Base-by-base conservation (phyloP, 1,140 invertebrate genomes). In the Sarcophaga bullata region DNA sequence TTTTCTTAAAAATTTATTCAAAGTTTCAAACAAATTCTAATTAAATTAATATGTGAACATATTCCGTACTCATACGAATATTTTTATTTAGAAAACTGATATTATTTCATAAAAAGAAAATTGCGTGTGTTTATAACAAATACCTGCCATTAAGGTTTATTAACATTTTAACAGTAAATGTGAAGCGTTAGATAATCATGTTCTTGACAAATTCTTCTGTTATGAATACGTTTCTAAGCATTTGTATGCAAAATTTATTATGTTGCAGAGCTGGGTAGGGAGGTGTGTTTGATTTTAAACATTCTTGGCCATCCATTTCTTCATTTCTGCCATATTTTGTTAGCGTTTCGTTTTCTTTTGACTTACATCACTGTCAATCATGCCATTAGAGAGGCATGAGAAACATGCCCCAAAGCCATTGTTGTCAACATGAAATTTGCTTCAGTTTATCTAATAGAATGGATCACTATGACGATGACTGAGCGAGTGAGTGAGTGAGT, bases 151-250 rank as follows among this genome's bases (percentile, higher is more conserved):
- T 58, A n/a, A 58, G 15, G 54, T 58, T 58, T 58, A 58, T n/a
- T 58, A 58, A 58, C 54, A 58, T 58, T 58, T 58, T 58, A 58
- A 58, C 54, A 58, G 54, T 58, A 58, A 58, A 58, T n/a, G n/a
- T 58, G 15, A 37, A 37, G 4, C n/a, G n/a, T 58, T 58, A 58
- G 54, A 13, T 58, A 58, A 58, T 58, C 54, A n/a, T 58, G 54
- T 58, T 58, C 15, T 58, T n/a, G n/a, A 58, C 54, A 58, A 58
- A 58, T 58, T 58, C 54, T 58, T 37, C 54, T 58, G n/a, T 11
- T 58, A 13, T 58, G 3, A 6, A 15, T 58, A 15, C n/a, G 15
- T 13, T 15, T 58, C 7, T 58, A 13, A n/a, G 54, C 54, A 58
- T 58, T 58, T 7, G 15, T 58, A 58, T 58, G 15, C 54, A n/a